Conservation (phyloP, 2,888 invertebrate species). For the Periphyllus acericola region DNA sequence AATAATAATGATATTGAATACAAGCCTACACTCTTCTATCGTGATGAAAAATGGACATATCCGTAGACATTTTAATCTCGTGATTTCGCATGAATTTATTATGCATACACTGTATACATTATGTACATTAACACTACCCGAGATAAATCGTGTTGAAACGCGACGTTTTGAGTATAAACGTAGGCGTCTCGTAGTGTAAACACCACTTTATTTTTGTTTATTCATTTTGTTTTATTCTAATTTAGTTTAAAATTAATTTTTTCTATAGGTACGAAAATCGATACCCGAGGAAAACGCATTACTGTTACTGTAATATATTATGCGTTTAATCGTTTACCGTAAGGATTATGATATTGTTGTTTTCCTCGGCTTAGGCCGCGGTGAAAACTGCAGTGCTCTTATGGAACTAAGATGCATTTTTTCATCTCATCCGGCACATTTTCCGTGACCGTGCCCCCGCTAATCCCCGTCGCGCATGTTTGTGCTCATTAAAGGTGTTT, state of each 20-base stretch:
- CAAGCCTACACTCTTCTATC: background rate
- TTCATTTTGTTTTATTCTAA: background rate
- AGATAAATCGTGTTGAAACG: background rate
- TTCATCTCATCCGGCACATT: background rate
- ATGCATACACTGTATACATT: background rate
- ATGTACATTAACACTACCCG: background rate
- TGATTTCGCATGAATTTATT: background rate
- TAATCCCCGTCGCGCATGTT: conserved; percentile 33
- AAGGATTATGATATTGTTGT: background rate
- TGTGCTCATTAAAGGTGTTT: conserved; percentile 36
- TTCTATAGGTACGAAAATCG: background rate
- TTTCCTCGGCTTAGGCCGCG: background rate
- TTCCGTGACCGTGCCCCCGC: background rate
- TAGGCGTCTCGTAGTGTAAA: background rate
- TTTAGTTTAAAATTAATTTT: background rate
- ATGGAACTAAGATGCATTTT: background rate
- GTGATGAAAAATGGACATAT: background rate
- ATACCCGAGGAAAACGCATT: background rate
- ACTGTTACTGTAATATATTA: background rate
- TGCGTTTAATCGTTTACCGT: background rate
- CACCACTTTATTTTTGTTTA: background rate
- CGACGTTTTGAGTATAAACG: background rate
- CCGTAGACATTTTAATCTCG: background rate
- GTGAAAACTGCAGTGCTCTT: background rate
- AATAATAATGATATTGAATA: background rate